phyloP scores from a whole-genome alignment of 2,888 invertebrate genomes.

The Thera obeliscata region DNA sequence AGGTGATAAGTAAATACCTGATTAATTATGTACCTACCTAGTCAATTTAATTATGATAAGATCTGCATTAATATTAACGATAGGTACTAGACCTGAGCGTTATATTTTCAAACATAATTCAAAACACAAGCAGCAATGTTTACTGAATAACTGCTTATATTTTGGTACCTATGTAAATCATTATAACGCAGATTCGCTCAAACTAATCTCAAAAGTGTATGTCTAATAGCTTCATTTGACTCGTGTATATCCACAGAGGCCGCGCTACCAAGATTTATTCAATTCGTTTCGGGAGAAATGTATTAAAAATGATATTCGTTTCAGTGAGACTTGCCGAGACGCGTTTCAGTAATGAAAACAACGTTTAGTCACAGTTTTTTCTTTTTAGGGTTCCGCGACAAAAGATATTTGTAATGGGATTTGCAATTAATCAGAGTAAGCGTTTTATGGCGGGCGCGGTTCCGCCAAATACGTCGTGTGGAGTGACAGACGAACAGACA shows the following conservation, averaged over 20 bases:
- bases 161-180: slow-evolving; percentile 17
- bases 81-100: no score
- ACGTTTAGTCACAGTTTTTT: slow-evolving; percentile 59
- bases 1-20: no score
- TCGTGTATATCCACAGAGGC: slow-evolving; percentile 15
- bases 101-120: not conserved
- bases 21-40: no score
- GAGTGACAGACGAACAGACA: slow-evolving; percentile 56
- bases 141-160: not conserved
- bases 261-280: slow-evolving; percentile 51
- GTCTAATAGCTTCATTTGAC: slow-evolving; percentile 24
- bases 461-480: slow-evolving; percentile 66
- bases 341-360: slow-evolving; percentile 49
- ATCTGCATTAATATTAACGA: no score
- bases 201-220: slow-evolving; percentile 25
- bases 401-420: slow-evolving; percentile 37
- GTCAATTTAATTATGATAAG: no score
- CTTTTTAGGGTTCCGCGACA: slow-evolving; percentile 34
- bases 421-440: slow-evolving; percentile 74
- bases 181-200: slow-evolving; percentile 24
- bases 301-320: slow-evolving; percentile 59
- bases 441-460: slow-evolving; percentile 71
- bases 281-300: slow-evolving; percentile 54
- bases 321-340: slow-evolving; percentile 38
- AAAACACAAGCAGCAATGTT: not conserved